A percentile compares a stretch with the other conserved stretches of the same genome.
phyloP scores from a whole-genome alignment of 1,140 invertebrate species.

The Homarus americanus region DNA sequence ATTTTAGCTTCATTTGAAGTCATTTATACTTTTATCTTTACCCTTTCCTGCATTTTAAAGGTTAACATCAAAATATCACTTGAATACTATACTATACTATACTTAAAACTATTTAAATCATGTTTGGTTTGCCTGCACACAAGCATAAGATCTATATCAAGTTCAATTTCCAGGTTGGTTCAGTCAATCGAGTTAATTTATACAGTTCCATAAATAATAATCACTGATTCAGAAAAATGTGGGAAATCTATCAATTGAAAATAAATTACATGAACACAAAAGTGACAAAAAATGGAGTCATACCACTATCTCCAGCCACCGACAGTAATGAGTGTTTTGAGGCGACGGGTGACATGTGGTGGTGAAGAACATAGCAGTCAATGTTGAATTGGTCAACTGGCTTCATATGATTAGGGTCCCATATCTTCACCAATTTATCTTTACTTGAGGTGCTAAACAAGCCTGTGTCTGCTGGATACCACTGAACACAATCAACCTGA shows the following conservation, averaged over 20 bases:
- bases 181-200: no score
- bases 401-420: constrained; percentile 62
- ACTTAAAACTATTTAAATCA: no score
- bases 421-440: constrained; percentile 57
- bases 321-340: constrained; percentile 44
- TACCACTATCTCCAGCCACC: constrained; percentile 42
- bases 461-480: constrained; percentile 63
- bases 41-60: no score
- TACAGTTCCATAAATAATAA: no score
- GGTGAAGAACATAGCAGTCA: constrained; percentile 45
- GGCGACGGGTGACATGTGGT: constrained; percentile 59
- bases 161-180: no score
- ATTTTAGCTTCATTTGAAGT: no score
- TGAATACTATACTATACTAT: no score
- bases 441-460: constrained; percentile 51
- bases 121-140: no score
- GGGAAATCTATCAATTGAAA: not conserved
- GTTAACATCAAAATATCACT: no score
- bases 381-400: constrained; percentile 49
- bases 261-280: not conserved
- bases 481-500: constrained; percentile 64
- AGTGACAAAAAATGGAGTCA: not conserved
- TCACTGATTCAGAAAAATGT: not conserved
- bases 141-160: no score
- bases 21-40: no score